Evolutionary conservation across 2,888 invertebrate species (phyloP), one percentile per base, ranked within the genome.

Genomic region (Cheiracanthium punctorium): DNA sequence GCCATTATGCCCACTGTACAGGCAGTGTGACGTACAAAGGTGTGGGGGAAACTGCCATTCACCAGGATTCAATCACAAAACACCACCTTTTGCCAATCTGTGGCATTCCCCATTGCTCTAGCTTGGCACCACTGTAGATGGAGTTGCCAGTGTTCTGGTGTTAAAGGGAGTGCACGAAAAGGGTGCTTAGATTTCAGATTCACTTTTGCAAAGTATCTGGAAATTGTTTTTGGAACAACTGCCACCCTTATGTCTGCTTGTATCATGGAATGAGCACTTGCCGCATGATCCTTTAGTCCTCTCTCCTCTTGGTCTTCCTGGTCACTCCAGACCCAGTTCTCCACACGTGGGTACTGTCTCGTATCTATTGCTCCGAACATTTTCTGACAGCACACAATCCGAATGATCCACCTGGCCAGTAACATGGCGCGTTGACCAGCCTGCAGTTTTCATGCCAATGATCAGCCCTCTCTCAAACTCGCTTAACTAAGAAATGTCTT

Each of bases 81-180:
- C 52, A 17, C 52, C 52, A 52, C 20, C 8, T 20, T 52, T 17
- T 52, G 20, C 52, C 52, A 52, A 17, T 75, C 64, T 8, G 75
- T 32, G 33, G 72, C 72, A 37, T 41, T 64, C 64, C 64, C 64
- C 14, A 24, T 64, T 20, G 1, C 17, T 64, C 75, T 17, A 5
- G 32, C n/a, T 14, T 0, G 65, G 28, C 65, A 76, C 30, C 64
- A 64, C 43, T 72, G n/a, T 17, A 48, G 17, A 72, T 20, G 72
- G 52, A 72, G 30, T 14, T 24, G 20, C 12, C 32, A 32, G 10
- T 67, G 32, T 12, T 12, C 32, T 1, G 32, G 32, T 32, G 17
- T 67, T n/a, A 67, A 28, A 10, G 72, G 41, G 41, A 72, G 43
- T 28, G 14, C 52, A 29, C n/a, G 43, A 29, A 72, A 52, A 7